Evolutionary conservation across 2,113 vertebrate species (phyloP), one percentile per base, ranked within the genome.

Genomic region (Leptodactylus fuscus): DNA sequence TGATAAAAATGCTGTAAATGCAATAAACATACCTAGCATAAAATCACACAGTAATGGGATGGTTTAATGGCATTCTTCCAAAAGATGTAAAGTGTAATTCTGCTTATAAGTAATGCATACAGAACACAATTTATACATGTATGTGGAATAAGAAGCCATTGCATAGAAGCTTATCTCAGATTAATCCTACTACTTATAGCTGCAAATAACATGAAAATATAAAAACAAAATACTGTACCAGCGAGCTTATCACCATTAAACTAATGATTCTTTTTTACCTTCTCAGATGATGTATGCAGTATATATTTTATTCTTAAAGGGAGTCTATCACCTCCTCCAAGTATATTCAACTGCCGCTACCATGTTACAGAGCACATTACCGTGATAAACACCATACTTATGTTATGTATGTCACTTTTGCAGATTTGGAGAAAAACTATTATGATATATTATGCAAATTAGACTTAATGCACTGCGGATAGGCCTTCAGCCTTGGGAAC

Each of bases 11-110:
- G 58, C 58, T 85, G 58, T 78, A 85, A 85, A 86, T 60, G 76
- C 84, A 86, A 86, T 81, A 81, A 73, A 81, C 77, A 86, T 73
- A 80, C 62, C 84, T 81, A 81, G 84, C 84, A 86, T 60, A 73
- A 85, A 85, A 85, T 70, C 60, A 53, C 29, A 44, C 36, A 80
- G 76, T 86, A 86, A 71, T 73, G 77, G 65, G 15, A 80, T 85
- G n/a, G 20, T 85, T 71, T 85, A 79, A 85, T 79, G 49, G 62
- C 77, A 77, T 78, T 70, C 58, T 67, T 70, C 46, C 62, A 85
- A 79, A 53, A 78, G 75, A 78, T 67, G 55, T 79, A 85, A 85
- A 78, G 65, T 85, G 51, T 53, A 29, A 85, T 71, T 86, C 20
- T 34, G 53, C 55, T 41, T 80, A 80, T 58, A 80, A 60, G 76